A percentile compares a stretch with the other conserved stretches of the same genome.
Evolutionary conservation across 2,113 vertebrate species (phyloP).

Genomic region (Oncorhynchus masou): DNA sequence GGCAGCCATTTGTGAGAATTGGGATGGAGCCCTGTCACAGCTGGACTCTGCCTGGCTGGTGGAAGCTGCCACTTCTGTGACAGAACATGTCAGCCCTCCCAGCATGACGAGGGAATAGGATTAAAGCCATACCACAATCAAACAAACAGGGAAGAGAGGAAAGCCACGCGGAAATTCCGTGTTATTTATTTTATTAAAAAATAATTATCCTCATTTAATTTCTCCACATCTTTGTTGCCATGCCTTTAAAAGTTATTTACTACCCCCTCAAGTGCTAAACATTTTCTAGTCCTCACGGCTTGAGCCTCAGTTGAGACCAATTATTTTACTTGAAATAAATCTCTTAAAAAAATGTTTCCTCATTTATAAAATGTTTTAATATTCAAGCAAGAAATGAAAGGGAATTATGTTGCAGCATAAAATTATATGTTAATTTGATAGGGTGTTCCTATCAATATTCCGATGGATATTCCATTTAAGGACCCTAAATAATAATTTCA

Average conservation of each 20-base stretch:
- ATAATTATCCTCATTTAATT: conserved; percentile 86
- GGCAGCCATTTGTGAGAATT: conserved; percentile 55
- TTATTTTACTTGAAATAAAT: conserved; percentile 90
- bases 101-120: conserved; percentile 47
- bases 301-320: conserved; percentile 74
- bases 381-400: conserved; percentile 73
- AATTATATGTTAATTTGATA: conserved; percentile 54
- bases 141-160: conserved; percentile 68
- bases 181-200: conserved; percentile 91
- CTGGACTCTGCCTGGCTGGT: conserved; percentile 46
- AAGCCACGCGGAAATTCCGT: conserved; percentile 62
- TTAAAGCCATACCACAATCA: conserved; percentile 54
- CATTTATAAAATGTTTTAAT: conserved; percentile 83
- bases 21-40: conserved; percentile 53
- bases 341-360: conserved; percentile 82
- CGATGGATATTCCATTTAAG: no score
- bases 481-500: neutral
- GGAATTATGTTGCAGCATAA: conserved; percentile 65
- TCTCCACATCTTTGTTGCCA: conserved; percentile 86
- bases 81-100: conserved; percentile 43
- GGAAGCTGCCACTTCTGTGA: conserved; percentile 43
- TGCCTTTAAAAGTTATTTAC: conserved; percentile 78
- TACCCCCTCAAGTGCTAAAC: conserved; percentile 71
- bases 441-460: conserved; percentile 53
- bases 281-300: conserved; percentile 78